These are phyloP conservation scores for Nanorana parkeri DNA, from an alignment of 2,113 vertebrate species.

Conservation along the genomic window DNA sequence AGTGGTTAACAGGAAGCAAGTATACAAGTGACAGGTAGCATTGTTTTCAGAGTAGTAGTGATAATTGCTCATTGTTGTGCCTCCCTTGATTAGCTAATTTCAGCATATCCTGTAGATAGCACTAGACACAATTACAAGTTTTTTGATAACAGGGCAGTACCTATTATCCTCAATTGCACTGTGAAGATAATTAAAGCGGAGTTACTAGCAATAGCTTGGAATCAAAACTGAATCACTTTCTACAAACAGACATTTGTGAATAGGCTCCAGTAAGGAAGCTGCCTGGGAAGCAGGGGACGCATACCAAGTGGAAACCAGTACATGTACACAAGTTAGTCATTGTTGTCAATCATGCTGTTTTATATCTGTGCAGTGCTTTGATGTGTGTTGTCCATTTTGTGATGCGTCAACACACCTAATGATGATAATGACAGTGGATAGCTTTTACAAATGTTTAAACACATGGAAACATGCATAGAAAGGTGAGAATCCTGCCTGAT, in stretches of 20 bases:
- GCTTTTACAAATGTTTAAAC: too few species aligned
- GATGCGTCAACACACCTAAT: too few species aligned
- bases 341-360: too few species aligned
- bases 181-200: constrained; percentile 44
- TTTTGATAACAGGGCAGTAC: background rate
- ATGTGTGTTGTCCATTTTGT: too few species aligned
- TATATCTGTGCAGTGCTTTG: too few species aligned
- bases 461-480: too few species aligned
- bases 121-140: constrained; percentile 36
- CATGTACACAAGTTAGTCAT: too few species aligned
- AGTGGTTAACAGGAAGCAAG: too few species aligned
- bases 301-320: too few species aligned
- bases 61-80: constrained; percentile 10
- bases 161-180: constrained; percentile 15
- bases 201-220: background rate
- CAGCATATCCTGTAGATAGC: constrained; percentile 22
- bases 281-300: background rate
- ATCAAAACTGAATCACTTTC: background rate
- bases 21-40: background rate
- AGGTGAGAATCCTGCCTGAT: too few species aligned
- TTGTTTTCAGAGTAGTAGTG: background rate
- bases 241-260: constrained; percentile 15
- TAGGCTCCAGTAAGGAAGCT: background rate
- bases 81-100: constrained; percentile 18
- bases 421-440: too few species aligned